Base-by-base conservation (phyloP, 1,140 invertebrate genomes). In the Monochamus saltuarius region DNA sequence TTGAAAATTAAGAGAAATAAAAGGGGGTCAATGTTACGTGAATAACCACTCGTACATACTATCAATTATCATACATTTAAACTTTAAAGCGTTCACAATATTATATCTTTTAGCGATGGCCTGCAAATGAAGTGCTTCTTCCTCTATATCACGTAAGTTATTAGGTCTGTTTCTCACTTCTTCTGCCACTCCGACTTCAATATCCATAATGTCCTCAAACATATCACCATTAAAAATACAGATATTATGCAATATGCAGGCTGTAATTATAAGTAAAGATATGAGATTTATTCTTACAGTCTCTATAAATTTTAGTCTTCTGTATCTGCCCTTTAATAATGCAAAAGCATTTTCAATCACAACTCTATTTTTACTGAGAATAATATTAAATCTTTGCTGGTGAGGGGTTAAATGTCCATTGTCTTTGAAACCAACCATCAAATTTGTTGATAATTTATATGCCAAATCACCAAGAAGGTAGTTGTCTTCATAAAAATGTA, bases 271-370 rank as follows among this genome's bases (percentile, higher is more conserved):
- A 7, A 56, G 2, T 14, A 56, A 7, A 10, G 7, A 56, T 6
- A 45, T 45, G 1, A 56, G 22, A 10, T 56, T 39, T 6, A 56
- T 19, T n/a, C 54, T 16, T 10, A 2, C 3, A 34, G 54, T 56
- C 22, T 56, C 54, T 19, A 56, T 40, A 16, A 19, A 29, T 46
- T 56, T 56, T 36, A 61, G 22, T 37, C 29, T 38, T 9, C 43
- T n/a, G 49, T 55, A 61, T 45, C 58, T 34, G 2, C 59, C 59
- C 55, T 61, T 61, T 19, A 61, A 45, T 19, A 55, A 43, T 13
- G 52, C 59, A 61, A 61, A 61, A 17, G 51, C n/a, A 22, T 59
- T n/a, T 55, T 61, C 59, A 47, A 61, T 56, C 4, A 37, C 8
- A n/a, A 52, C 59, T 17, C 59, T 13, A 13, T 35, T 9, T 54